Base-by-base conservation (phyloP, 1,140 invertebrate genomes). In the Sminthurinus signatus region DNA sequence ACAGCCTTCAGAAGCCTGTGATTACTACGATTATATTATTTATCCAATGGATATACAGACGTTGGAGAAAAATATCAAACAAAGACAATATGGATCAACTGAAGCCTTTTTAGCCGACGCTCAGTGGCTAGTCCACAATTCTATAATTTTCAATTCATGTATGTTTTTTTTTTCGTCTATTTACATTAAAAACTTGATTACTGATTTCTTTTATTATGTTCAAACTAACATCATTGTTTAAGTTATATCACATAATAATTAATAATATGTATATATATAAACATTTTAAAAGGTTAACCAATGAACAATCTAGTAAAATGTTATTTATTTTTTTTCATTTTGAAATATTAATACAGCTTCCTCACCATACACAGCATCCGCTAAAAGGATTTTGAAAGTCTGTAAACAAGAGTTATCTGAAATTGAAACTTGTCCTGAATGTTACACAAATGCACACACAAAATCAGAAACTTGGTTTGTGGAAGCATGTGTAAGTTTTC, bases 91-190 rank as follows among this genome's bases (percentile, higher is more conserved):
- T 76, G 86, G 88, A n/a, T 90, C 86, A 75, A 90, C 90, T 0
- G 88, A 93, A 73, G 88, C 89, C 14, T 93, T 96, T 76, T 78
- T 91, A 48, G 84, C 88, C 8, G 93, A 96, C 75, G 85, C 86
- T 0, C 91, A 91, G 75, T 96, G 92, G 92, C 89, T 96, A 71
- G 81, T 92, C 50, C 92, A 96, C 74, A 94, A 96, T 73, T 89
- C 89, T 76, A 84, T 90, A 72, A 84, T 95, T 39, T 94, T 88
- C 72, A 91, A 91, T 78, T 88, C 90, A 73, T 82, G 89, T 93
- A 80, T 74, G 74, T 46, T 42, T 59, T 46, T 27, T 14, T 70
- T 17, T 25, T 46, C 19, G n/a, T n/a, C n/a, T n/a, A n/a, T n/a
- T n/a, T n/a, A n/a, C n/a, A n/a, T n/a, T n/a, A n/a, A n/a, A n/a